phyloP scores from a whole-genome alignment of 2,888 invertebrate species.

The Philereme vetulata region DNA sequence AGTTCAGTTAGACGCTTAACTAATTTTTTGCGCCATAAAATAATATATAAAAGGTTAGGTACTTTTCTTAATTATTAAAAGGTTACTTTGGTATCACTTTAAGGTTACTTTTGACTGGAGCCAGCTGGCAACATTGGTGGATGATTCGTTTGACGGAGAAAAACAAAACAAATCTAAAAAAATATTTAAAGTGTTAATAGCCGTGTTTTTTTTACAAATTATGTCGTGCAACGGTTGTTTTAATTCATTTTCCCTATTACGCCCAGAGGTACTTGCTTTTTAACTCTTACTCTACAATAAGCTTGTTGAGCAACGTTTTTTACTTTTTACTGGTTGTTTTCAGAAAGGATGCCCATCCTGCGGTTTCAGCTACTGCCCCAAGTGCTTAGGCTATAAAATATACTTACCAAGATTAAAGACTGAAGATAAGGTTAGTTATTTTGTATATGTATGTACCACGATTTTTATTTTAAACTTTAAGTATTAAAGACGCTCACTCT shows the following conservation, averaged over 20 bases:
- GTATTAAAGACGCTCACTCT: conserved; percentile 1
- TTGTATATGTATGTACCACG: not conserved
- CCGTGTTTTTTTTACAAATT: conserved; percentile 4
- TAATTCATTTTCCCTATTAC: conserved; percentile 87
- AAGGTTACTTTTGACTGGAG: no score
- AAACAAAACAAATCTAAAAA: not conserved
- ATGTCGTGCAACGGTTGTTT: conserved; percentile 91
- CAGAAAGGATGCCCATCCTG: conserved; percentile 93
- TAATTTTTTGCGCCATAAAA: no score
- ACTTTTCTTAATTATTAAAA: no score
- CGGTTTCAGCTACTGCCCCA: conserved; percentile 92
- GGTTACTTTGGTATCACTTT: no score
- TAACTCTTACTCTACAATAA: not conserved
- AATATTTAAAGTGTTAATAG: not conserved
- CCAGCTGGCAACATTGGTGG: no score
- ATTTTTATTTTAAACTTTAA: not conserved
- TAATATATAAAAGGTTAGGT: no score
- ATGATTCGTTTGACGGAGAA: not conserved
- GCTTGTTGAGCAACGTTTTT: not conserved
- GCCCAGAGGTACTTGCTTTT: conserved; percentile 85
- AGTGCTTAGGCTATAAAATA: conserved; percentile 89
- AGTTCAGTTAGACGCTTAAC: no score
- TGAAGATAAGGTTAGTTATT: conserved; percentile 86
- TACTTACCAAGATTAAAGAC: conserved; percentile 85
- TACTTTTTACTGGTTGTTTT: conserved; percentile 47